Evolutionary conservation across 23 tunicate genomes (phyloP), one percentile per base, ranked within the genome.

Genomic region (Halocynthia roretzi): DNA sequence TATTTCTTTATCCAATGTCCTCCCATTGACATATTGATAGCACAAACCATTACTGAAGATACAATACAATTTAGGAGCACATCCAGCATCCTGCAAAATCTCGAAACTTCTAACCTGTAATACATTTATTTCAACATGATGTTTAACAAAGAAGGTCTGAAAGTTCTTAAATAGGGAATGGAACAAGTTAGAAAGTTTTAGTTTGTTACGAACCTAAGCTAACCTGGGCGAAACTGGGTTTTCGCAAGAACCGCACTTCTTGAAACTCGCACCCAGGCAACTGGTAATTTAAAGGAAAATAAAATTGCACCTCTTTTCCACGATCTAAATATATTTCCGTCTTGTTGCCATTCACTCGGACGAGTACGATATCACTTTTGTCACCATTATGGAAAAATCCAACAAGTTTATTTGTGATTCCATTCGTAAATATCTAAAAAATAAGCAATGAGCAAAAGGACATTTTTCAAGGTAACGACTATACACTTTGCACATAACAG

Each of bases 391-490:
- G 61, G 40, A 78, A 56, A 55, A 85, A 92, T 12, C 98, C 98
- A 52, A 82, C 79, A 87, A 92, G 77, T 68, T 92, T 92, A 56
- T 92, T 92, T 15, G 98, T 92, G 55, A 92, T 86, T 54, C 98
- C 98, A 74, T 83, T 80, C 9, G 74, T 68, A 82, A 82, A 92
- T 15, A 86, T 68, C 98, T 92, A 20, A 19, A 62, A 9, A 50
- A 31, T 31, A 4, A 31, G 44, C 44, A 31, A 31, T 31, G 44
- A 31, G 44, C 44, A 31, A 31, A 31, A 31, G 1, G 44, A 4
- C 44, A 31, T 31, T 31, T 31, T 31, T 31, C 4, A 31, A 31
- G 44, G 44, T 31, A 31, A 0, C 44, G 44, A 31, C 44, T 31
- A 31, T 0, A 31, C 44, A 31, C 44, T 31, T 31, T 31, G 44